Evolutionary conservation across 2,888 invertebrate genomes (phyloP).

Genomic region (Hofmannophila pseudospretella): DNA sequence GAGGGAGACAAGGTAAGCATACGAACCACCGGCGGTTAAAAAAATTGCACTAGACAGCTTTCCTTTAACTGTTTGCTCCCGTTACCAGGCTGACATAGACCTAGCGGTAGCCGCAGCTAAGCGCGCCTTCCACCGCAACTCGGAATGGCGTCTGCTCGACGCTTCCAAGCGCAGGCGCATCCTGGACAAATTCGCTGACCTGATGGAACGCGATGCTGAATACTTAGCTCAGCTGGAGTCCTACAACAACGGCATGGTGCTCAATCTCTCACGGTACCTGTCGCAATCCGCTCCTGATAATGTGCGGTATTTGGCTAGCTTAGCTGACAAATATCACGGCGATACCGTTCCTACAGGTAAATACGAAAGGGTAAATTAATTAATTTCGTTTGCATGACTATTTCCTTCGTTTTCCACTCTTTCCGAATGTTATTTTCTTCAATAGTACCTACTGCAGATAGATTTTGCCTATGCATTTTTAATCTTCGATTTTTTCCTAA

Average conservation of each 20-base stretch:
- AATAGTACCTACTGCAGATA: too few species aligned
- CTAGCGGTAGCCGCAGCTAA: conserved; percentile 88
- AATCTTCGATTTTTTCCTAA: too few species aligned
- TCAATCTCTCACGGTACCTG: conserved; percentile 75
- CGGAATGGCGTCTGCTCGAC: conserved; percentile 88
- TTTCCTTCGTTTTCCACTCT: too few species aligned
- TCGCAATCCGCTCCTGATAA: conserved; percentile 89
- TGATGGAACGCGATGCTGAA: conserved; percentile 85
- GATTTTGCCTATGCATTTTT: too few species aligned
- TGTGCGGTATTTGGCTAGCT: conserved; percentile 94
- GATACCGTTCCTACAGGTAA: conserved; percentile 83
- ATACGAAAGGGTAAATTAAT: too few species aligned
- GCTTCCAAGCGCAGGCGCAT: conserved; percentile 86
- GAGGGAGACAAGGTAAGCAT: conserved; percentile 90
- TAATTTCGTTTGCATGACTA: too few species aligned
- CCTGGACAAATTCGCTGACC: conserved; percentile 86
- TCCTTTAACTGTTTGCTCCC: neutral
- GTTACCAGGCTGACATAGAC: conserved; percentile 85
- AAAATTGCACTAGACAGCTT: too few species aligned
- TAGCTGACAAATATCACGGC: conserved; percentile 92
- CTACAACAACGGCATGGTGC: conserved; percentile 94
- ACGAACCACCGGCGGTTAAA: too few species aligned
- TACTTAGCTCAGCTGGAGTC: conserved; percentile 93
- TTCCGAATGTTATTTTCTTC: too few species aligned
- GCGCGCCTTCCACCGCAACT: conserved; percentile 85